These are phyloP conservation scores for Bolinopsis microptera DNA, from an alignment of 37 sponge, comb jelly and placozoan genomes.

Conservation along the genomic window DNA sequence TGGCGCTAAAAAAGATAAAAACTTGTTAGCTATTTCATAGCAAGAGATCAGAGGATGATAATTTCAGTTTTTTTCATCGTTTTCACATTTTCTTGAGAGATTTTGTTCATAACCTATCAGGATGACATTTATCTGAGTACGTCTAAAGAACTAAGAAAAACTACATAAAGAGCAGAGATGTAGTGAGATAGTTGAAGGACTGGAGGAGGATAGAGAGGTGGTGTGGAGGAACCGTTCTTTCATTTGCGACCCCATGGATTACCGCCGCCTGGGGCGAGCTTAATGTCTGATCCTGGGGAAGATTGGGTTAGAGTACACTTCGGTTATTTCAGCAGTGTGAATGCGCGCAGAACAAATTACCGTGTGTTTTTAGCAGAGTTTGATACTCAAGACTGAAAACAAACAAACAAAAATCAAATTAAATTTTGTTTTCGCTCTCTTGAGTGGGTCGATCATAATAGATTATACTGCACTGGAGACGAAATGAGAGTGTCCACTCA, in stretches of 20 bases:
- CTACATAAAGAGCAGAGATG: not conserved
- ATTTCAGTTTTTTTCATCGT: not conserved
- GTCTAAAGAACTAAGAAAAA: not conserved
- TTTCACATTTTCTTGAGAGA: not conserved
- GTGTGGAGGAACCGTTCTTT: too few species aligned
- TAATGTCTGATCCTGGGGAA: not conserved
- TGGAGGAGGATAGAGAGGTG: not conserved
- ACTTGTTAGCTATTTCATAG: not conserved
- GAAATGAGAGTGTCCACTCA: too few species aligned
- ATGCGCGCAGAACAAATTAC: too few species aligned
- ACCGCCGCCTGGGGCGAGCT: not conserved
- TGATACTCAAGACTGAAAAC: not conserved
- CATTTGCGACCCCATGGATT: not conserved
- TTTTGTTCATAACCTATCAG: not conserved
- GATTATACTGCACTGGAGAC: too few species aligned
- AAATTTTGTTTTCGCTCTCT: too few species aligned
- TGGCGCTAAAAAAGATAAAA: not conserved
- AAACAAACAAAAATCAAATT: too few species aligned
- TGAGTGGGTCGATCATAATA: too few species aligned
- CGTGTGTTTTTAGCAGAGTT: too few species aligned
- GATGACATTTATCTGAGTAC: not conserved
- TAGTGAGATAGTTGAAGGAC: not conserved
- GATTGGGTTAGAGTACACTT: too few species aligned
- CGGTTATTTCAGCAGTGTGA: too few species aligned
- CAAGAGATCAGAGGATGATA: not conserved